Evolutionary conservation across 2,113 vertebrate species (phyloP).

Genomic region (Microcebus ravelobensis): DNA sequence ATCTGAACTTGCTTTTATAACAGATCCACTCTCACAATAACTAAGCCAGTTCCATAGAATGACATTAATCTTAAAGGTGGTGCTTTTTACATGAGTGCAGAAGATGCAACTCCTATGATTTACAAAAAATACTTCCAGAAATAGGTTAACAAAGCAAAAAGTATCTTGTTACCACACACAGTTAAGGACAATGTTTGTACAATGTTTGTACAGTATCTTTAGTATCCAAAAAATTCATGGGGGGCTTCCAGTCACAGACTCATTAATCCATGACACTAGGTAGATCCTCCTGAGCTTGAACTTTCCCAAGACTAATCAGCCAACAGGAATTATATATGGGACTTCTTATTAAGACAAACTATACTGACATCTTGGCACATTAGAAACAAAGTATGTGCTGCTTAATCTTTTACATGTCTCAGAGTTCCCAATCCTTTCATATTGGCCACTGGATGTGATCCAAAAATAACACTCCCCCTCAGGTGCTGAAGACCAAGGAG

Average conservation of each 20-base stretch:
- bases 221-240: background rate
- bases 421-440: background rate
- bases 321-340: background rate
- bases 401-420: background rate
- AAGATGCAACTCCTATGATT: background rate
- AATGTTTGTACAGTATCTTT: background rate
- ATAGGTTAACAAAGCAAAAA: background rate
- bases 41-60: background rate
- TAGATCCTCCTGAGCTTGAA: background rate
- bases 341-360: background rate
- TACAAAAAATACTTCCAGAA: background rate
- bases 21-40: background rate
- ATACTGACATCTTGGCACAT: background rate
- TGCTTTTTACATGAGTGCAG: background rate
- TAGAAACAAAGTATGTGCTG: background rate
- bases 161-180: background rate
- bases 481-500: background rate
- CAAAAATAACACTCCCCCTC: background rate
- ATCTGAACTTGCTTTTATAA: background rate
- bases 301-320: background rate
- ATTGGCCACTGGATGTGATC: background rate
- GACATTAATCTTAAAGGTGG: background rate
- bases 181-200: background rate
- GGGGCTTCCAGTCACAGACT: background rate
- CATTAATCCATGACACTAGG: background rate